Base-by-base conservation (phyloP, 2,888 invertebrate genomes). In the Periphyllus acericola region DNA sequence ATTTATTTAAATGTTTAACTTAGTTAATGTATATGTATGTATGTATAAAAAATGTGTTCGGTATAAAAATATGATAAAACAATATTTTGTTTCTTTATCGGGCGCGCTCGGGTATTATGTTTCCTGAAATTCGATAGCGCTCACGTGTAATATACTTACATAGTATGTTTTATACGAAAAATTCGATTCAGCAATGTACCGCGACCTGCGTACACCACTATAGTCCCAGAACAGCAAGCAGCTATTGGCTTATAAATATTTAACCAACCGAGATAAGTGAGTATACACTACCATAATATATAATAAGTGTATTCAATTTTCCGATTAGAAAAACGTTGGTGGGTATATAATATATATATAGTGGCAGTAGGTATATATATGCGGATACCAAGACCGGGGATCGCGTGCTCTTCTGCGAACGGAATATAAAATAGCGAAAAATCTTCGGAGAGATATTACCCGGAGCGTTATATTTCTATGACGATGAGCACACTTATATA, bases 111-210 rank as follows among this genome's bases (percentile, higher is more conserved):
- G n/a, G 55, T 74, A 60, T 60, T 66, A 36, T 60, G 60, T 80
- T 80, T 66, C 66, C 36, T 36, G 79, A 80, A 80, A 80, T 66
- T 60, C 36, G 79, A 80, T 80, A 80, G 34, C 60, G 55, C 66
- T 36, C n/a, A 60, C 9, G 60, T 11, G 52, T 60, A n/a, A 2
- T 60, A 21, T 21, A 19, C 21, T 32, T 29, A 52, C 29, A 29
- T 71, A 29, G 14, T 29, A 71, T 2, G 32, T 71, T 29, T 11
- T 52, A 52, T 46, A 76, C 29, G 76, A 32, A 52, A 52, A 52
- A 52, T 29, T 76, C 32, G 19, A 78, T 32, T 55, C 32, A 17
- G 32, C 52, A 32, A 21, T 66, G n/a, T 5, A 60, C 32, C 25
- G 21, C 17, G 3, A n/a, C n/a, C n/a, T n/a, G n/a, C 14, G 11